phyloP scores from a whole-genome alignment of 2,797 vertebrate species.

The Lepus oiostolus region DNA sequence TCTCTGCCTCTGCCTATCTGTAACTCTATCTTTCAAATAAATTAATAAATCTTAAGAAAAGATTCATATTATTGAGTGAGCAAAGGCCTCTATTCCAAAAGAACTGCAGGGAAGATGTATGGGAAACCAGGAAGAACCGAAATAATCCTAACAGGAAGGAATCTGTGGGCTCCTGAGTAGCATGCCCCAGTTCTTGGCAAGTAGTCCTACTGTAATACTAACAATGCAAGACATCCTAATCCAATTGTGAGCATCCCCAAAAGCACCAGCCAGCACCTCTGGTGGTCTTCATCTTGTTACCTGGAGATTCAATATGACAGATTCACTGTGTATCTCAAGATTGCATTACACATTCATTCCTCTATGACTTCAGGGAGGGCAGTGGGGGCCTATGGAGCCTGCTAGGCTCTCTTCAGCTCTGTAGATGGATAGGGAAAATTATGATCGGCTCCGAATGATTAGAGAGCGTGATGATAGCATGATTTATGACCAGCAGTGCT shows the following conservation, averaged over 20 bases:
- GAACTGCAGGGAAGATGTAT: background rate
- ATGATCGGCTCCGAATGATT: conserved; percentile 82
- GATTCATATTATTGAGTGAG: background rate
- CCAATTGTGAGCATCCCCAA: background rate
- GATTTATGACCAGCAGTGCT: conserved; percentile 79
- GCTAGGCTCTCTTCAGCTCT: conserved; percentile 71
- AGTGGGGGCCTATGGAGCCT: conserved; percentile 50
- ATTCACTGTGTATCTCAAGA: background rate
- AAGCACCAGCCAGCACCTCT: background rate
- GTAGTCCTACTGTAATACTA: background rate
- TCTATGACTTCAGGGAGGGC: conserved; percentile 18
- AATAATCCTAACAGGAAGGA: background rate
- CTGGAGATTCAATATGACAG: background rate
- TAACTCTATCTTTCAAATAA: too few species aligned
- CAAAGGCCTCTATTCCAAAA: background rate
- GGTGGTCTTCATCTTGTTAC: background rate
- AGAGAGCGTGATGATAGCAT: conserved; percentile 80
- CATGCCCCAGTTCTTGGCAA: background rate
- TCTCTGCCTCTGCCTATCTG: too few species aligned
- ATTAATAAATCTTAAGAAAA: background rate
- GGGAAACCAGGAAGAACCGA: background rate
- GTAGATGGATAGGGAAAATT: conserved; percentile 76
- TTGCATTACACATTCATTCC: background rate
- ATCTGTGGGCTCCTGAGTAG: background rate
- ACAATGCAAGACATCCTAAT: background rate